Evolutionary conservation across 1,140 invertebrate genomes (phyloP), one percentile per base, ranked within the genome.

Genomic region (Wiebesia pumilae): DNA sequence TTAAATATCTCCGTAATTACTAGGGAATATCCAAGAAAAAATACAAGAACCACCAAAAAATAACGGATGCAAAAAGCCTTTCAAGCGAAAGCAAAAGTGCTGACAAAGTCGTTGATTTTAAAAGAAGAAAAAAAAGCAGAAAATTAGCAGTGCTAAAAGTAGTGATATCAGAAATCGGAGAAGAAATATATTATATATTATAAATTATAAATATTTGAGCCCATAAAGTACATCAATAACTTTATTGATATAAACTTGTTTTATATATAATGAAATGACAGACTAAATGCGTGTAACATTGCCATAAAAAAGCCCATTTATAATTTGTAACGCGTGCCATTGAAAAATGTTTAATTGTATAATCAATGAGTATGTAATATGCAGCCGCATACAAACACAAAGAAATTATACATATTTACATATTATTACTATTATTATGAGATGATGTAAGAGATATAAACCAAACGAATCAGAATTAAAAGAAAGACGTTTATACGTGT

Each of bases 401-500:
- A 71, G 10, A 19, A 12, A 85, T 81, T 85, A 81, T 85, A 81
- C 51, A 73, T 80, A 58, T 81, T 71, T 85, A 81, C 79, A 73
- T 86, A 81, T 47, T 79, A 78, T 78, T 85, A 85, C 47, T 85
- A 85, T 80, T 73, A 58, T 16, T 47, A 83, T 43, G n/a, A 38
- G 0, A 62, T 58, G 75, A 73, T 75, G 38, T 83, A 83, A 83
- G 51, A 83, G 51, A 83, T 51, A 24, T 40, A 81, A 86, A 77
- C 79, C 75, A 75, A 86, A 86, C 51, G 79, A 86, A 86, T 62
- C 47, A 81, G 78, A 85, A 73, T 80, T 71, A 73, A 86, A 75
- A n/a, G 6, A 84, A 90, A 89, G 87, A 88, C 90, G 88, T 91
- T 91, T 91, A 88, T 90, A 91, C 90, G 87, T 90, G 89, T 90